phyloP scores from a whole-genome alignment of 2,797 vertebrate genomes.

The Gymnoscopelus microlampas region DNA sequence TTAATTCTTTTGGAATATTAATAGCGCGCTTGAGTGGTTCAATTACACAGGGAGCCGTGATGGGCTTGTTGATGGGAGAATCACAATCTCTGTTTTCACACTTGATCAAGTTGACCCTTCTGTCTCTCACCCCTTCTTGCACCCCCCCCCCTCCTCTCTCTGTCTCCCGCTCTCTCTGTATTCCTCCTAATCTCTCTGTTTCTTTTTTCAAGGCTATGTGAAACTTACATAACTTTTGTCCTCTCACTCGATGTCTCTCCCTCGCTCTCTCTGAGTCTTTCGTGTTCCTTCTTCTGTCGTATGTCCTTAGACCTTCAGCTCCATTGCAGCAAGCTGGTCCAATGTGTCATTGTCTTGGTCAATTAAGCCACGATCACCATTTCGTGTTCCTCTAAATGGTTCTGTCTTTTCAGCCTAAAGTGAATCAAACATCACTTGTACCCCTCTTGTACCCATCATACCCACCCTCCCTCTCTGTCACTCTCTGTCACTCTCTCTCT shows the following conservation, averaged over 20 bases:
- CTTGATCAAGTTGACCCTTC: constrained; percentile 38
- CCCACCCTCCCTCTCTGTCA: constrained; percentile 6
- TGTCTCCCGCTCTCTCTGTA: background rate
- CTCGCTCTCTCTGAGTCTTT: constrained; percentile 30
- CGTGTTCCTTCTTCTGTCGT: too few relatives aligned
- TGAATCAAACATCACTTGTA: background rate
- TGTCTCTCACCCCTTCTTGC: constrained; percentile 41
- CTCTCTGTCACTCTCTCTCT: constrained; percentile 1
- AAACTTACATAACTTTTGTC: too few relatives aligned
- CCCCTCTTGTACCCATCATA: constrained; percentile 29
- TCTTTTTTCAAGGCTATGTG: too few relatives aligned
- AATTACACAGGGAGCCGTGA: constrained; percentile 62
- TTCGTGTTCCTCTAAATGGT: too few relatives aligned
- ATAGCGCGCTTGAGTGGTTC: constrained; percentile 66
- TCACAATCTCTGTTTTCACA: constrained; percentile 50
- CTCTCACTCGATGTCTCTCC: constrained; percentile 2
- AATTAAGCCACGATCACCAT: too few relatives aligned
- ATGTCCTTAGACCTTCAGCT: too few relatives aligned
- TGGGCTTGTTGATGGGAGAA: constrained; percentile 40
- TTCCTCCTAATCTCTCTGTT: background rate
- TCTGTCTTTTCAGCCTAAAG: too few relatives aligned
- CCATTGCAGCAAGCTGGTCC: too few relatives aligned
- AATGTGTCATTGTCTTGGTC: too few relatives aligned
- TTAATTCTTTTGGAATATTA: constrained; percentile 64
- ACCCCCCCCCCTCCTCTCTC: constrained; percentile 46